Evolutionary conservation across 2,113 vertebrate species (phyloP), one percentile per base, ranked within the genome.

Genomic region (Phalacrocorax pelagicus): DNA sequence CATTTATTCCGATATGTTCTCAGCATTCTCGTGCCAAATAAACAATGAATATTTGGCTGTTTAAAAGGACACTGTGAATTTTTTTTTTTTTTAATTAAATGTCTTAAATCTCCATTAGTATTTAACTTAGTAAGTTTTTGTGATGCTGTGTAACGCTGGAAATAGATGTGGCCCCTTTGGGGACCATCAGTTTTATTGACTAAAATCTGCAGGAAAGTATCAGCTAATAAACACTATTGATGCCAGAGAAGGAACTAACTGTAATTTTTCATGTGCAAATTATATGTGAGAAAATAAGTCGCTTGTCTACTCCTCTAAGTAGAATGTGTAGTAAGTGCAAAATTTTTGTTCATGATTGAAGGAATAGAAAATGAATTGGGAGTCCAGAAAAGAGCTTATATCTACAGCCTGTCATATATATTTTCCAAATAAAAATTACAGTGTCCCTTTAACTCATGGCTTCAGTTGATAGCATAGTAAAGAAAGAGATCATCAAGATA

Each of bases 381-480:
- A 65, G 10, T 63, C 15, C 34, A 58, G 73, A 69, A 78, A 61
- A 75, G 16, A 69, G 42, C 16, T 59, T n/a, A 0, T 38, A 27
- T 34, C 14, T 82, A 13, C 42, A 77, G 24, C 21, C 32, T 47
- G 22, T 79, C 73, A 72, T 82, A 44, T 2, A 2, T 73, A 27
- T 80, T 92, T 86, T 10, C 16, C 73, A 57, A 47, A 67, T 57
- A 49, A 27, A 26, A 75, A 19, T 92, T 87, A n/a, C 85, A 92
- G 95, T 96, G 94, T 94, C 94, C 91, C 51, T 97, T 96, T 97
- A 96, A 95, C 46, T 73, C 24, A 7, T 70, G 26, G 22, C 62
- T 80, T 89, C 23, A 13, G 18, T 79, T 88, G 81, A 54, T 82
- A 73, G 11, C 16, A n/a, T 70, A 55, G 22, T 77, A 73, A 92